Percentiles rank a stretch among this genome's conserved stretches.
These are phyloP conservation scores for Lucilia cuprina DNA, from an alignment of 1,140 invertebrate genomes.

Conservation along the genomic window DNA sequence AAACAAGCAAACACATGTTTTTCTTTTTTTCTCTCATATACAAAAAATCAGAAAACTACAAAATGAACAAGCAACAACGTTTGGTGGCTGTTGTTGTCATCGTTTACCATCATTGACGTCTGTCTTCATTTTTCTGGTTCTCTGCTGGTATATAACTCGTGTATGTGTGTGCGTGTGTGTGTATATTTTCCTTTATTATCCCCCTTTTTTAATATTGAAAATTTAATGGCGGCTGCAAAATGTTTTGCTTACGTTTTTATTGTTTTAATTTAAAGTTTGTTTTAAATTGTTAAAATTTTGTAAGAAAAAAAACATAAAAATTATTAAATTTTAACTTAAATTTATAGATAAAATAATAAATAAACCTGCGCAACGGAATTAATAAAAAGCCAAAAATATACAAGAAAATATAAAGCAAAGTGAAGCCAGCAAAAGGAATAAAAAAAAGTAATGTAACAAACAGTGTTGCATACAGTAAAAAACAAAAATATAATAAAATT, in stretches of 20 bases:
- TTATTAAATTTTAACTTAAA: background rate
- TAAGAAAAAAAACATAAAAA: background rate
- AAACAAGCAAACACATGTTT: no score
- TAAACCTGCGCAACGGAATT: background rate
- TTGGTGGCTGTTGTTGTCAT: background rate
- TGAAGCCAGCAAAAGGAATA: background rate
- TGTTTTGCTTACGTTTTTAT: background rate
- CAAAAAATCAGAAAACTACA: no score
- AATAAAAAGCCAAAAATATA: background rate
- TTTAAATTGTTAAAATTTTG: background rate
- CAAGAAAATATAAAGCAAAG: no score
- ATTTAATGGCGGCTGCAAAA: conserved; percentile 22
- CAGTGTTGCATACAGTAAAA: background rate
- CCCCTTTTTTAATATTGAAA: background rate
- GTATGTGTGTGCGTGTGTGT: background rate
- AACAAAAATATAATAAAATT: background rate
- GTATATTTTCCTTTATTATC: background rate
- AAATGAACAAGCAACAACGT: conserved; percentile 4
- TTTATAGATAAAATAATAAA: background rate
- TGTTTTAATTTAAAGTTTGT: background rate
- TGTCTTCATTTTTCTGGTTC: background rate
- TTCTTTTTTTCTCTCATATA: no score
- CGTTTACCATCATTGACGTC: background rate
- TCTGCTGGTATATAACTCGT: background rate
- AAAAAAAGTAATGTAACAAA: background rate